Percentiles rank a stretch among this genome's conserved stretches.
Evolutionary conservation across 1,140 invertebrate genomes (phyloP).

Genomic region (Macrotrachela quadricornifera): DNA sequence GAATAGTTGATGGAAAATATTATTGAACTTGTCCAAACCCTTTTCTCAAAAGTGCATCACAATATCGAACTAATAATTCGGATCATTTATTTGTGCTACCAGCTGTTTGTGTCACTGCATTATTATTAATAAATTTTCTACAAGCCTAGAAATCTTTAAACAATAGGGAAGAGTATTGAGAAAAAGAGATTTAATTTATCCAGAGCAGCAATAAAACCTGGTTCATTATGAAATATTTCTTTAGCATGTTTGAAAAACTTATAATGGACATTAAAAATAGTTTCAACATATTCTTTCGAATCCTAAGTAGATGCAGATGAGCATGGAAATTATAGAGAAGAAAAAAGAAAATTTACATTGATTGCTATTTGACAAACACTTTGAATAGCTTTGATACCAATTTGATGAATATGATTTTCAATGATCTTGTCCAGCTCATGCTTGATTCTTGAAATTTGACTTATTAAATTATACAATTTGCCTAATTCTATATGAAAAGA

Average conservation of each 20-base stretch:
- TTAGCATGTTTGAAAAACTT: slow-evolving; percentile 83
- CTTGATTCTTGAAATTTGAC: slow-evolving; percentile 71
- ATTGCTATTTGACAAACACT: slow-evolving; percentile 38
- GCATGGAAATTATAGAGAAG: not conserved
- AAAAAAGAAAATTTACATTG: no score
- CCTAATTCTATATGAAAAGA: slow-evolving; percentile 46
- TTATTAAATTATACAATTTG: slow-evolving; percentile 81
- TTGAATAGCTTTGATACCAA: slow-evolving; percentile 74
- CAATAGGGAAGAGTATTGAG: no score
- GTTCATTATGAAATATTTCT: slow-evolving; percentile 82
- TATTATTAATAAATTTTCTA: slow-evolving; percentile 87
- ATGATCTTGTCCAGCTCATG: slow-evolving; percentile 63
- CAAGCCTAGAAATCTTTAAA: slow-evolving; percentile 41
- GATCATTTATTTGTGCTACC: slow-evolving; percentile 80
- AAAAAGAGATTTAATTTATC: slow-evolving; percentile 41
- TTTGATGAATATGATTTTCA: slow-evolving; percentile 74
- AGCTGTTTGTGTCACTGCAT: slow-evolving; percentile 68
- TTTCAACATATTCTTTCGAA: slow-evolving; percentile 87
- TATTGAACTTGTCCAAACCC: slow-evolving; percentile 33
- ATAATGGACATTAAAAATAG: slow-evolving; percentile 88
- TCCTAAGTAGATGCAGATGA: slow-evolving; percentile 40
- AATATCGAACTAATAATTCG: slow-evolving; percentile 86
- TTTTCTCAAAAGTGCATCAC: slow-evolving; percentile 87
- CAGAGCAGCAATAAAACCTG: slow-evolving; percentile 83
- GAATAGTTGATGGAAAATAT: slow-evolving; percentile 3